Evolutionary conservation across 2,797 vertebrate genomes (phyloP).

Genomic region (Sebastes variabilis): DNA sequence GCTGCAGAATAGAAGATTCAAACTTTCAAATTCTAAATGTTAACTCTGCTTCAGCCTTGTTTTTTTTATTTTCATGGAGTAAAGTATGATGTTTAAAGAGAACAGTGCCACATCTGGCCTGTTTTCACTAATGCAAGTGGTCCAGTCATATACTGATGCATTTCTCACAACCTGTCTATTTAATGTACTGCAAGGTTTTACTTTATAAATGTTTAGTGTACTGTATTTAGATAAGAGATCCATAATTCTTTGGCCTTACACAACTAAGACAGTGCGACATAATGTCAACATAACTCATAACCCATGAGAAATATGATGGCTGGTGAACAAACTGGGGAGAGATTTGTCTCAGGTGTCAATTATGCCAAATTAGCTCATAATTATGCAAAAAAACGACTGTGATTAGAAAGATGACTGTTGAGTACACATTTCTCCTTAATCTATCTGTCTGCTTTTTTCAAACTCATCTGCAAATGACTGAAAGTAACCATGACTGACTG

Average conservation of each 20-base stretch:
- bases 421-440: conserved; percentile 1
- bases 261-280: neutral
- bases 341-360: neutral
- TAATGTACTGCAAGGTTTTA: neutral
- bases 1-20: neutral
- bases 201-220: neutral
- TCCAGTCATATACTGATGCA: neutral
- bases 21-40: neutral
- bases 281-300: neutral
- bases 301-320: neutral
- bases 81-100: neutral
- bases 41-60: neutral
- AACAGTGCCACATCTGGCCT: neutral
- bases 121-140: neutral
- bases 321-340: neutral
- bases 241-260: neutral
- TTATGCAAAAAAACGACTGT: neutral
- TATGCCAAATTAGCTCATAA: neutral
- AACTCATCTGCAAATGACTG: conserved; percentile 23
- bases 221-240: neutral
- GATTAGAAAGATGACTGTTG: neutral
- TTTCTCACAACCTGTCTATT: neutral
- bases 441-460: neutral
- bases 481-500: conserved; percentile 25
- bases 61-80: neutral